Conservation (phyloP, 1,140 invertebrate species). For the Chionoecetes opilio region DNA sequence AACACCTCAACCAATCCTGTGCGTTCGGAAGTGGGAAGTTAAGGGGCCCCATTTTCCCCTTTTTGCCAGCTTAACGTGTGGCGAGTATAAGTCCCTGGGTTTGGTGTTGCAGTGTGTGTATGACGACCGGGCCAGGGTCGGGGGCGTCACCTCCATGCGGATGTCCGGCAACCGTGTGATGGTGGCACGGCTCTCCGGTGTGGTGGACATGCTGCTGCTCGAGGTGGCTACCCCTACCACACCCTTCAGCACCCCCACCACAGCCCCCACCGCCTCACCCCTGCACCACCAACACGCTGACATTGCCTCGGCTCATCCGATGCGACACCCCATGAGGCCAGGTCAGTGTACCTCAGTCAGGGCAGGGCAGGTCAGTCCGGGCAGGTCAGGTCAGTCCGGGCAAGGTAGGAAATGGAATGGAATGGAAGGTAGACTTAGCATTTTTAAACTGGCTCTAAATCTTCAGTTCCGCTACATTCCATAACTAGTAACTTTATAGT, state of each 20-base stretch:
- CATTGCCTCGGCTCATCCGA: background rate
- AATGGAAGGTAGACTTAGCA: no score
- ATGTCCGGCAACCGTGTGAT: conserved; percentile 89
- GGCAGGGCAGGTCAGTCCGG: no score
- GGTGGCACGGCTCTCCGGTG: conserved; percentile 92
- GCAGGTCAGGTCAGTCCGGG: no score
- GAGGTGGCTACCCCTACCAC: conserved; percentile 85
- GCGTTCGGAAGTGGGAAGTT: no score
- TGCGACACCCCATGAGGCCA: background rate
- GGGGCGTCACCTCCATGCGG: conserved; percentile 91
- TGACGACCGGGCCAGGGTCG: conserved; percentile 88
- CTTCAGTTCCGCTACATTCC: no score
- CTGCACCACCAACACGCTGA: background rate
- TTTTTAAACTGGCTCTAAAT: no score
- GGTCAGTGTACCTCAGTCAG: background rate
- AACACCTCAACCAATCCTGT: no score
- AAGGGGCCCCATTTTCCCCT: no score
- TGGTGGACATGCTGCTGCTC: conserved; percentile 92
- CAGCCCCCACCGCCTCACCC: background rate
- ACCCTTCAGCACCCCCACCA: background rate
- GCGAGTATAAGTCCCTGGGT: no score
- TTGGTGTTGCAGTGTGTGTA: conserved; percentile 88
- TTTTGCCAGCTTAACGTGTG: no score
- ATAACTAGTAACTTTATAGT: no score
- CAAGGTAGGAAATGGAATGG: no score